phyloP scores from a whole-genome alignment of 2,113 vertebrate genomes.

The Cephalopholis sonnerati region DNA sequence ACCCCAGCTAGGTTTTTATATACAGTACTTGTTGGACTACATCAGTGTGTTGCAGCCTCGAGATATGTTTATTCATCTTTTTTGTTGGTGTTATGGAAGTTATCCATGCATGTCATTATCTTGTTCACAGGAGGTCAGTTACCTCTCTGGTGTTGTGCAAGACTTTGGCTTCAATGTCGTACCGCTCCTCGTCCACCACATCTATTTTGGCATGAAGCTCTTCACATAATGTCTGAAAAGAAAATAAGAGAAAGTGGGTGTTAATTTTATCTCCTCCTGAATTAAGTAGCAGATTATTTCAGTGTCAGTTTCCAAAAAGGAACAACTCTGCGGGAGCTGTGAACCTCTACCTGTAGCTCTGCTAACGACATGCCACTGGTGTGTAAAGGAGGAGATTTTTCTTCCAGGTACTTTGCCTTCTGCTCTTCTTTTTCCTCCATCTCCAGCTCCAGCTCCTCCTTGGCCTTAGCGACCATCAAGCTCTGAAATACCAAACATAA shows the following conservation, averaged over 20 bases:
- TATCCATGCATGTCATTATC: no score
- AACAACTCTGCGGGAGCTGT: neutral
- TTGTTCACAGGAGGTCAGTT: neutral
- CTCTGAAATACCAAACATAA: slow-evolving; percentile 83
- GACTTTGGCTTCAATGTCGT: slow-evolving; percentile 95
- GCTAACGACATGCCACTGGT: slow-evolving; percentile 85
- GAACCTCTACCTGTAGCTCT: slow-evolving; percentile 88
- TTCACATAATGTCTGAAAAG: slow-evolving; percentile 68
- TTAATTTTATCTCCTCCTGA: neutral
- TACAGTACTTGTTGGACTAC: no score
- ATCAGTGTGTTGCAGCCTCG: neutral
- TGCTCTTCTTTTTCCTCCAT: slow-evolving; percentile 89
- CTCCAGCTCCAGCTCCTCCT: slow-evolving; percentile 95
- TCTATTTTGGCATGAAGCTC: slow-evolving; percentile 92
- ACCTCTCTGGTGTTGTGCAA: slow-evolving; percentile 88
- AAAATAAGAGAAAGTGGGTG: neutral
- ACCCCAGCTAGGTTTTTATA: no score
- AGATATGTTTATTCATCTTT: neutral
- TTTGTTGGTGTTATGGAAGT: neutral
- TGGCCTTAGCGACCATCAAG: slow-evolving; percentile 94
- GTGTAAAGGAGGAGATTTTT: slow-evolving; percentile 85
- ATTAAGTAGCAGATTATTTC: neutral
- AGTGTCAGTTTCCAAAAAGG: neutral
- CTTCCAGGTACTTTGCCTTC: slow-evolving; percentile 89
- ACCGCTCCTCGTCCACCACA: slow-evolving; percentile 95